Evolutionary conservation across 2,888 invertebrate species (phyloP), one percentile per base, ranked within the genome.

Genomic region (Metalampra italica): DNA sequence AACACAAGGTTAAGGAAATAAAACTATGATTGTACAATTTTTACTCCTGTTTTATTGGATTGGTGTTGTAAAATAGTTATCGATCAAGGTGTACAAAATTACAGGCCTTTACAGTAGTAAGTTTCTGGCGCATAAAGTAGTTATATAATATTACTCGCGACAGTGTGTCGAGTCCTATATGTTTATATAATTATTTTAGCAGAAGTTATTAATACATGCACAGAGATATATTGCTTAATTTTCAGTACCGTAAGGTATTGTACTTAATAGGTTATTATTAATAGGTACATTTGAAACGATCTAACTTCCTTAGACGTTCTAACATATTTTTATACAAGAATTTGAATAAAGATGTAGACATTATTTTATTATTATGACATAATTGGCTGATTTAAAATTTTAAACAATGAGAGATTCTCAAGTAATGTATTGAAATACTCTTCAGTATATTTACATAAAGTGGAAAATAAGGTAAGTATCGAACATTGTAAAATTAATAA

Each of bases 31-130:
- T 54, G 45, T 53, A 62, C 60, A 66, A 64, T 76, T 50, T 78
- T 78, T 70, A 72, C 72, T 81, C 69, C 75, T 77, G 72, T 76
- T 84, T 82, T 80, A 81, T 78, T 82, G 75, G 78, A 76, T 82
- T 82, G 78, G 78, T 85, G 80, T 81, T 76, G 69, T 76, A 84
- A 85, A 85, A 81, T 77, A 84, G 81, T 79, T 76, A 79, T 80
- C 74, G 80, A 78, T 81, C 75, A 74, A 77, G 71, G 82, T 87
- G 88, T 87, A 87, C 79, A 87, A 87, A 88, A 87, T 84, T 85
- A 82, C 87, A 85, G 82, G 80, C 78, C 72, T 80, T 82, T 84
- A 83, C 71, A 82, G 68, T 77, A 76, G 69, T 76, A 75, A 71
- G 66, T 74, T 75, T 76, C 73, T 77, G 82, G 72, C 78, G 70